Base-by-base conservation (phyloP, 1,140 invertebrate species). In the Drosophila punjabiensis region DNA sequence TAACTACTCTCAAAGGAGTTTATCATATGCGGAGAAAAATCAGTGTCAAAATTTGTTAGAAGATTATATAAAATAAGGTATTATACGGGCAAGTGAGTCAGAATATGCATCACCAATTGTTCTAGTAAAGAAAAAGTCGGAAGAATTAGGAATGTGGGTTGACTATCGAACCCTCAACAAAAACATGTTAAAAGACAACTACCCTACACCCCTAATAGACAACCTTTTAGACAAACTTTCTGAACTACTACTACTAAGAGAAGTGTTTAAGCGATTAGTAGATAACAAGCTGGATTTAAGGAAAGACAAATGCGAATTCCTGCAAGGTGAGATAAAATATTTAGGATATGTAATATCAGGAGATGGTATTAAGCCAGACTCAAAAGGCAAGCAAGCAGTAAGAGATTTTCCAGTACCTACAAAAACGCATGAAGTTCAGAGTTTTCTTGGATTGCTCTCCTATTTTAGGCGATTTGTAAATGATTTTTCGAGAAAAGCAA, bases 121-220 rank as follows among this genome's bases (percentile, higher is more conserved):
- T 43, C 41, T 43, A 43, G n/a, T 43, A 18, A 18, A 43, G n/a
- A n/a, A 43, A n/a, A 43, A 43, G n/a, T 39, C 37, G 4, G 33
- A 3, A 33, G 33, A 33, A 4, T 48, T 55, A 35, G 39, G 59
- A 45, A 35, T 69, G 35, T 69, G 56, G n/a, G 28, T 53, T 11
- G 67, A 70, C 18, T 62, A 45, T 48, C 43, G 58, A 37, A 62
- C 48, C n/a, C 32, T 63, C 10, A 63, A 63, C 41, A 62, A 62
- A 20, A 55, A 50, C 8, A 55, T 47, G 30, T 18, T 28, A 4
- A 63, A 70, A 37, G 50, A 63, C 16, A 63, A 62, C 13, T 63
- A 61, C 39, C 37, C 58, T 9, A 41, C 60, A 58, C 58, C 18
- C 14, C 39, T 10, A 35, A 55, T 62, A 43, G 59, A 48, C 32